Conservation (phyloP, 2,888 invertebrate species). For the Euclidia mi region DNA sequence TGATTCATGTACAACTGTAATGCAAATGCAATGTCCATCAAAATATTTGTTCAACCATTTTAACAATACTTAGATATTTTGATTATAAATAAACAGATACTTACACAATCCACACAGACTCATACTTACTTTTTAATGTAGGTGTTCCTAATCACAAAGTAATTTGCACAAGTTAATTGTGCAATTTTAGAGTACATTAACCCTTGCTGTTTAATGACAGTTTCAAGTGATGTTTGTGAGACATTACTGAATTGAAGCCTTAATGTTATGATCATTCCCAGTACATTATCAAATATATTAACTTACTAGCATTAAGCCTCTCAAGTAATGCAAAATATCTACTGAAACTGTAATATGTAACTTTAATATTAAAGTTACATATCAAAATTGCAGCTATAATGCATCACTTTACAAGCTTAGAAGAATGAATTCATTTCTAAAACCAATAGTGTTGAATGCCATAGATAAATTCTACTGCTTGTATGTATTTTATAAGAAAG, state of each 20-base stretch:
- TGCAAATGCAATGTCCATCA: conserved; percentile 64
- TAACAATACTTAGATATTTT: conserved; percentile 50
- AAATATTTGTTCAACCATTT: conserved; percentile 35
- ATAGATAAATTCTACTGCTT: too few relatives aligned
- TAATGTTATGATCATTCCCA: too few relatives aligned
- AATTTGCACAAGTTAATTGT: conserved; percentile 36
- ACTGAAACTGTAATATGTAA: too few relatives aligned
- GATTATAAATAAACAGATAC: conserved; percentile 74
- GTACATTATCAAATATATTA: too few relatives aligned
- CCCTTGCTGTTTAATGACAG: conserved; percentile 1
- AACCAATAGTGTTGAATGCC: too few relatives aligned
- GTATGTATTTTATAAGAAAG: background rate
- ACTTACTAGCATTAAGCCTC: too few relatives aligned
- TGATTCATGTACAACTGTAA: conserved; percentile 68
- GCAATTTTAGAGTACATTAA: conserved; percentile 17
- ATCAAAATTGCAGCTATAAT: too few relatives aligned
- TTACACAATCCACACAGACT: conserved; percentile 61
- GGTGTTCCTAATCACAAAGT: conserved; percentile 51
- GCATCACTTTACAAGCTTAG: too few relatives aligned
- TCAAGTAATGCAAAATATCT: too few relatives aligned
- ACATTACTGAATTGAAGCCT: background rate
- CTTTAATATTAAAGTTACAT: too few relatives aligned
- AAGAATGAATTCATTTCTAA: too few relatives aligned
- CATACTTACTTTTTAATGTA: conserved; percentile 59
- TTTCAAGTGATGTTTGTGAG: background rate